A percentile compares a stretch with the other conserved stretches of the same genome.
These are phyloP conservation scores for Ciona savignyi DNA, from an alignment of 23 tunicate species.

Conservation along the genomic window DNA sequence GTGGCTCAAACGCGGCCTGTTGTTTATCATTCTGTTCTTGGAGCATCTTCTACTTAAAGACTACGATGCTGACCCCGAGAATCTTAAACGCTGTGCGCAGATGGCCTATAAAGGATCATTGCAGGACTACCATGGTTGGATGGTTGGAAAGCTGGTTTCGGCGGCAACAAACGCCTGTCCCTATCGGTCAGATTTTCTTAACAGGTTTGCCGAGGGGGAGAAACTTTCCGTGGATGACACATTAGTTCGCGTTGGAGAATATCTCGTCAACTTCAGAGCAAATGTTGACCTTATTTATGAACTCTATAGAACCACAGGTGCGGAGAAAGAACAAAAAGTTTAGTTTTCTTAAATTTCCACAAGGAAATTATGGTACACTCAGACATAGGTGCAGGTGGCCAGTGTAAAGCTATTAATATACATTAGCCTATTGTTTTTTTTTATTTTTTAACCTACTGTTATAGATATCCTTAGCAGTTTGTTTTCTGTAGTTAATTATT, in stretches of 20 bases:
- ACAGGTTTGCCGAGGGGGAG: slow-evolving; percentile 29
- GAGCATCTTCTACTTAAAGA: slow-evolving; percentile 70
- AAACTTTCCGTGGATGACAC: slow-evolving; percentile 16
- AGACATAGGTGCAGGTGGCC: too few relatives aligned
- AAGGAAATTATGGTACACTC: too few relatives aligned
- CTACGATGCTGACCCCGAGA: slow-evolving; percentile 48
- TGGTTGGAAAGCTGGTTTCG: slow-evolving; percentile 54
- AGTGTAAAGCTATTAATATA: too few relatives aligned
- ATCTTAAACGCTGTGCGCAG: slow-evolving; percentile 45
- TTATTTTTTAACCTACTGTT: too few relatives aligned
- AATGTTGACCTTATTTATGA: slow-evolving; percentile 53
- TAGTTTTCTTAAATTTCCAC: too few relatives aligned
- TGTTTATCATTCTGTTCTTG: slow-evolving; percentile 69
- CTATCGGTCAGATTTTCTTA: slow-evolving; percentile 32
- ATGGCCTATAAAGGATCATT: slow-evolving; percentile 71
- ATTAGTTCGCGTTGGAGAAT: slow-evolving; percentile 15
- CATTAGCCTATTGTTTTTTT: too few relatives aligned
- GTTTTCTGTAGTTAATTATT: too few relatives aligned
- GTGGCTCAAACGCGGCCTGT: slow-evolving; percentile 92
- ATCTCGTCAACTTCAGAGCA: slow-evolving; percentile 36
- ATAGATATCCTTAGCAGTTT: too few relatives aligned
- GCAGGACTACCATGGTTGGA: slow-evolving; percentile 75
- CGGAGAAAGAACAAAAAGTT: slow-evolving; percentile 46
- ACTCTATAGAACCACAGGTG: slow-evolving; percentile 42
- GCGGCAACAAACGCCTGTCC: slow-evolving; percentile 85